A percentile compares a stretch with the other conserved stretches of the same genome.
These are phyloP conservation scores for Drosophila ohnishii DNA, from an alignment of 1,140 invertebrate genomes.

Conservation along the genomic window DNA sequence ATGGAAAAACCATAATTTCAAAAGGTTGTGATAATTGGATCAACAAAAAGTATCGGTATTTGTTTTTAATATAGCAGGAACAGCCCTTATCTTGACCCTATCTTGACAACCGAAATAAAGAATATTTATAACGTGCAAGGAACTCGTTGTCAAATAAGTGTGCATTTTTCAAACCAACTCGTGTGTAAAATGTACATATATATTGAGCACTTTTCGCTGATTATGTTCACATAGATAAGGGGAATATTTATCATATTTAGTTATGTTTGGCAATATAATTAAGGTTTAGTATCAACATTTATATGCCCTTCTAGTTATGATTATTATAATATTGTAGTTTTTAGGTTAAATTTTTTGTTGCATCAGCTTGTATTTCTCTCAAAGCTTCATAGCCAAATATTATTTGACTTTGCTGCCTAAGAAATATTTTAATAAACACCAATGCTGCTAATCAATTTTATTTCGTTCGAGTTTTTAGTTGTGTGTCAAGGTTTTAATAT, in stretches of 20 bases:
- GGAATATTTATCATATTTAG: constrained; percentile 24
- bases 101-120: constrained; percentile 45
- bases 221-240: constrained; percentile 28
- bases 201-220: constrained; percentile 35
- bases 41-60: too few species aligned
- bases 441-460: constrained; percentile 31
- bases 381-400: constrained; percentile 44
- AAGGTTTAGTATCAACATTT: constrained; percentile 47
- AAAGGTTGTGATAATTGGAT: too few species aligned
- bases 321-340: constrained; percentile 27
- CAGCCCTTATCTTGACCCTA: constrained; percentile 29
- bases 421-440: constrained; percentile 32
- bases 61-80: not conserved
- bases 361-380: constrained; percentile 45
- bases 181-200: constrained; percentile 52
- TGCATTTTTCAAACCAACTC: constrained; percentile 76
- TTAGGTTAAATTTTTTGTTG: constrained; percentile 24
- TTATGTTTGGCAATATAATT: constrained; percentile 30
- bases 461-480: constrained; percentile 44
- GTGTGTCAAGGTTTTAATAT: constrained; percentile 83
- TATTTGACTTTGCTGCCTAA: constrained; percentile 55
- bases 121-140: constrained; percentile 69
- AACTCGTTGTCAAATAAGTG: constrained; percentile 78
- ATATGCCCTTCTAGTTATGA: constrained; percentile 52
- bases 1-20: too few species aligned